phyloP scores from a whole-genome alignment of 2,888 invertebrate genomes.

The Eupeodes latifasciatus region DNA sequence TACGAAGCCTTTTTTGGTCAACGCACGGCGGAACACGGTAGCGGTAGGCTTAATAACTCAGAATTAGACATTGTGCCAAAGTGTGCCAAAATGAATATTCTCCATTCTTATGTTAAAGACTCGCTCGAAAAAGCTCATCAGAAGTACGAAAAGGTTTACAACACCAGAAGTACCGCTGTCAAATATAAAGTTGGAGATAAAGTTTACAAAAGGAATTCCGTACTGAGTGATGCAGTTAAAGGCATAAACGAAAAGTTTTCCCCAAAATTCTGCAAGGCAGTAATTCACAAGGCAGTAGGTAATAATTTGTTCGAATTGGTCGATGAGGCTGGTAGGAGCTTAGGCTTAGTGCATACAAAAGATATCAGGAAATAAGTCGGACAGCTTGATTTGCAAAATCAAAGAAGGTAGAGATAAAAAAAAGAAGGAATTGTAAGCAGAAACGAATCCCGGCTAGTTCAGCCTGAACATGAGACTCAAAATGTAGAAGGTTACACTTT shows the following conservation, averaged over 20 bases:
- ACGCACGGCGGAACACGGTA: background rate
- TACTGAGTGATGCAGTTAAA: background rate
- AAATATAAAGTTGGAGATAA: background rate
- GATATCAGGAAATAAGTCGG: too few species aligned
- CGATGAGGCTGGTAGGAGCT: too few species aligned
- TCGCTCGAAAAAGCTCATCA: background rate
- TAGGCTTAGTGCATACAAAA: too few species aligned
- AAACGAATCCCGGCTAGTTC: background rate
- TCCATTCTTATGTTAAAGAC: constrained; percentile 1
- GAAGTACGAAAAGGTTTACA: background rate
- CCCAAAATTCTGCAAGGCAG: background rate
- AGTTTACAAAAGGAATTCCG: too few species aligned
- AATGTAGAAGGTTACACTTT: background rate
- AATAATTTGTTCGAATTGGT: background rate
- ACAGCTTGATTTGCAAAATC: too few species aligned
- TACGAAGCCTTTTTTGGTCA: too few species aligned
- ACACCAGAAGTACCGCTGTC: background rate
- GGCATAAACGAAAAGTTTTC: background rate
- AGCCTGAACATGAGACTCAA: background rate
- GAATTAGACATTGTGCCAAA: background rate
- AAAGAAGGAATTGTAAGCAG: too few species aligned
- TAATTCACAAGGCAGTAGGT: background rate
- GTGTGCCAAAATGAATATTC: background rate
- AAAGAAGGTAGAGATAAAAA: too few species aligned
- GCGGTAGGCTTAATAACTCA: background rate